Base-by-base conservation (phyloP, 2,888 invertebrate genomes). In the Eilema depressum region DNA sequence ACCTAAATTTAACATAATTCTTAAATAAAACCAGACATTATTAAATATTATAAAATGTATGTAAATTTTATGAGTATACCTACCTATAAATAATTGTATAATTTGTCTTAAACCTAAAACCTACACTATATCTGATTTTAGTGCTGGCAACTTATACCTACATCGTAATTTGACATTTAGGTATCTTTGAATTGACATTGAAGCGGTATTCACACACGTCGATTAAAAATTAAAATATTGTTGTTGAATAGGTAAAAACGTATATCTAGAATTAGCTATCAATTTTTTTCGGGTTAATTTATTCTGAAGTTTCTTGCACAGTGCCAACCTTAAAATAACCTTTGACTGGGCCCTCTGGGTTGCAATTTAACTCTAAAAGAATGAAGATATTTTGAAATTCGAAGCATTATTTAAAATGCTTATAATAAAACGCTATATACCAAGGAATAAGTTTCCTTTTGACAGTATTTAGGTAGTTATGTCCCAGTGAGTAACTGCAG, bases 141-240 rank as follows among this genome's bases (percentile, higher is more conserved):
- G 63, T 68, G 57, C 47, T 64, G 59, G 57, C 14, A 63, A 47
- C 33, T 60, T 73, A 57, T 56, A 67, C 56, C 75, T 61, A n/a
- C n/a, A 53, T 73, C 61, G 70, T 64, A 66, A 64, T 63, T 63
- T 80, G 83, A 78, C 82, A 79, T 83, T 82, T 81, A 78, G 78
- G 82, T 70, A 82, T 81, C 82, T 80, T 84, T 83, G 75, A 77
- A 61, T 80, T 83, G 81, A 81, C 83, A 79, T 82, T 82, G 76
- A 8, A 70, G 57, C 25, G 62, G 41, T 75, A 72, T 68, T 64
- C 64, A 74, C 71, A 68, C 74, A 73, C 37, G 37, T 5, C 14
- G 28, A n/a, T 33, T 23, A 37, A 23, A 30, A 66, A 66, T 59
- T 41, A 66, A 28, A 61, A 61, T 61, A 26, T 26, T 30, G 20